A percentile compares a stretch with the other conserved stretches of the same genome.
Conservation (phyloP, 2,888 invertebrate species). For the Euproctis similis region DNA sequence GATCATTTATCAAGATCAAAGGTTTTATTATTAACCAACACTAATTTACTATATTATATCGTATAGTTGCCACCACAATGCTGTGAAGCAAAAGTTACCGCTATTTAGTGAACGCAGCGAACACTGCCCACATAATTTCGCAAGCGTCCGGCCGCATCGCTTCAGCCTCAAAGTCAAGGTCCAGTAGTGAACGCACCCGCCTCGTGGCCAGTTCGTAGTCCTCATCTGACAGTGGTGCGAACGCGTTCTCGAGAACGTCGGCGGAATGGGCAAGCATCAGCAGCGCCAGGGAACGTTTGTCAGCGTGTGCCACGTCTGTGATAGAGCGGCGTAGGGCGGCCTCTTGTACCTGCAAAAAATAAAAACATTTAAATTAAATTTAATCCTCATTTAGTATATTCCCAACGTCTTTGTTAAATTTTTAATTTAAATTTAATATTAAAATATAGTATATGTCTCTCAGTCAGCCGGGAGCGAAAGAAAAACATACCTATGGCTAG, state of each 20-base stretch:
- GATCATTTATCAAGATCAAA: too few species aligned
- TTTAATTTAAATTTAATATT: too few species aligned
- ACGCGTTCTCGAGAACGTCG: constrained; percentile 99
- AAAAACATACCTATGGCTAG: too few species aligned
- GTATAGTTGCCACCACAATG: constrained; percentile 22
- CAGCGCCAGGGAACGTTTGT: constrained; percentile 93
- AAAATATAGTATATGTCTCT: too few species aligned
- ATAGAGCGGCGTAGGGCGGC: constrained; percentile 97
- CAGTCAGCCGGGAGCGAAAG: too few species aligned
- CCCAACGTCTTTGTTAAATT: too few species aligned
- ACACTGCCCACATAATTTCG: constrained; percentile 99
- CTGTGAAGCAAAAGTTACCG: constrained; percentile 36
- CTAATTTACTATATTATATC: constrained; percentile 25
- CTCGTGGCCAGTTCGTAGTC: constrained; percentile 99
- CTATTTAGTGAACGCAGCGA: constrained; percentile 98
- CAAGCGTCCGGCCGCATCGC: constrained; percentile 92
- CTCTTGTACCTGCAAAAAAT: constrained; percentile 88
- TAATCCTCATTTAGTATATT: too few species aligned
- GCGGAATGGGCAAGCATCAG: constrained; percentile 98
- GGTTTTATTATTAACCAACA: constrained; percentile 20
- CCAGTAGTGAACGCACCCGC: constrained; percentile 95
- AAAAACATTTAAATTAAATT: too few species aligned
- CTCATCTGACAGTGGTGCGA: constrained; percentile 96
- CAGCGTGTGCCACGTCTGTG: constrained; percentile 98
- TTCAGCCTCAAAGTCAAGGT: constrained; percentile 97